phyloP scores from a whole-genome alignment of 2,113 vertebrate genomes.

The Leucopsar rothschildi region DNA sequence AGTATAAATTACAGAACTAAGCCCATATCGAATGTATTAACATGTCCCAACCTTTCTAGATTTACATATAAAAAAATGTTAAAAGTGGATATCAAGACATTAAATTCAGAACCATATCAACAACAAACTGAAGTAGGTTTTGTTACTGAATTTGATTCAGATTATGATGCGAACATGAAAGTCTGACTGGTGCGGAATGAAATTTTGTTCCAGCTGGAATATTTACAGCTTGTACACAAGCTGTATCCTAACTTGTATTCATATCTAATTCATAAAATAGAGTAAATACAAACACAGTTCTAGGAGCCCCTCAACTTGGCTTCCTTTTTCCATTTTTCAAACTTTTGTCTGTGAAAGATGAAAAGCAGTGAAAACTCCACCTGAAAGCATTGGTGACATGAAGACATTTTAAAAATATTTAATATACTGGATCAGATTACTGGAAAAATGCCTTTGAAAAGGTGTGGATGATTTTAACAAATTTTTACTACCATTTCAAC shows the following conservation, averaged over 20 bases:
- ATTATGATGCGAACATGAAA: background rate
- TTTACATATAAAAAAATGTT: background rate
- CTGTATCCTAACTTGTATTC: background rate
- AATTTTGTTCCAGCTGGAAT: background rate
- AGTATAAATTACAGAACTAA: background rate
- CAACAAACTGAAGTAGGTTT: background rate
- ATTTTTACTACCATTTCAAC: background rate
- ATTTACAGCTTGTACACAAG: background rate
- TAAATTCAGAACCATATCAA: background rate
- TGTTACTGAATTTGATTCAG: background rate
- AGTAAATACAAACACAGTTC: background rate
- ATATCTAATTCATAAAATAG: background rate
- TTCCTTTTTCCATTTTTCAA: background rate
- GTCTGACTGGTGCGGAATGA: background rate
- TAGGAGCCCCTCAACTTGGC: fast-evolving
- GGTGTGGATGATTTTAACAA: background rate
- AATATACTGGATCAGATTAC: background rate
- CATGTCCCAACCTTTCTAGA: background rate
- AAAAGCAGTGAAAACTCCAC: background rate
- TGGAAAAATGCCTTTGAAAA: background rate
- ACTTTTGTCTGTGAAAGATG: background rate
- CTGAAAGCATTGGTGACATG: background rate
- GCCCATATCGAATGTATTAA: background rate
- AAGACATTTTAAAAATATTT: background rate
- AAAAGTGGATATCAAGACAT: background rate